Evolutionary conservation across 1,140 invertebrate species (phyloP), one percentile per base, ranked within the genome.

Genomic region (Olivierus martensii): DNA sequence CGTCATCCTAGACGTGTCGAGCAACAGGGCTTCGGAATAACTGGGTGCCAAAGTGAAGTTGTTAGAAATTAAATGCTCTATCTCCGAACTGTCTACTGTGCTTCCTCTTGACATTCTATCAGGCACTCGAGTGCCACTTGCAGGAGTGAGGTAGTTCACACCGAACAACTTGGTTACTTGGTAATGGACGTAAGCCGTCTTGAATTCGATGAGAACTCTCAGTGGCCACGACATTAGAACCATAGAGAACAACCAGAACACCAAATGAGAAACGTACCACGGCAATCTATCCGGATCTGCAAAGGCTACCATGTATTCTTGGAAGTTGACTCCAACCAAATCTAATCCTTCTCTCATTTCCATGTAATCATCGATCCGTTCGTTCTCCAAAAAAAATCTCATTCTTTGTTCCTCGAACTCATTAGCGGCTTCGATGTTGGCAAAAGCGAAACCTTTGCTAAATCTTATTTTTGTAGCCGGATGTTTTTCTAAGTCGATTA

Each of bases 341-440:
- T 89, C 86, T 46, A 91, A 73, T 11, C 86, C 85, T 64, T 91
- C 87, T 3, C 82, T 69, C 76, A 87, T 87, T 71, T 91, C 86
- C 81, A 89, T 84, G 66, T 88, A 89, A 67, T 89, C 84, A 62
- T 89, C 87, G 44, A 79, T 76, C n/a, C 80, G 65, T 68, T 87
- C 84, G 68, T 88, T 78, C 49, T 86, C 83, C 18, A 49, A 51
- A 61, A 88, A 89, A 69, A 91, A 91, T 58, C 81, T 70, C 12
- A 81, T 78, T 56, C 87, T 71, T 62, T 88, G 84, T 58, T 87
- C 83, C 64, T 89, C 85, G 63, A 89, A 91, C 68, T 90, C 85
- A 19, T 53, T 55, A 19, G 63, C 63, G 3, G 63, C 59, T 43
- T 58, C 54, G 22, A 62, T 28, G 35, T 61, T 61, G 38, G 62